Conservation (phyloP, 2,797 vertebrate genomes). For the Chlorospingus semifuscus region DNA sequence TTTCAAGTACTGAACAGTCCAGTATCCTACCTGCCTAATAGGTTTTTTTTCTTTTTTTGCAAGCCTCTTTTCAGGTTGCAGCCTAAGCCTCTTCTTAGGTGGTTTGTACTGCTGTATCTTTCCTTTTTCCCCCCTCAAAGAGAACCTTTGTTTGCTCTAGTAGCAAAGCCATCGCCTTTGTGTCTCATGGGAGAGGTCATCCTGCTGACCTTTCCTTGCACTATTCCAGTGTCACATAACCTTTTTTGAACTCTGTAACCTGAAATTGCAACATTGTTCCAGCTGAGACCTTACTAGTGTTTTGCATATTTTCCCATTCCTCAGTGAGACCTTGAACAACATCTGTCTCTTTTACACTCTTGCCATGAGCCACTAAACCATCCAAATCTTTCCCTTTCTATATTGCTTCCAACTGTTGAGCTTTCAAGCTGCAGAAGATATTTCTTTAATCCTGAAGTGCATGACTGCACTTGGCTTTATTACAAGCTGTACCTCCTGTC, state of each 20-base stretch:
- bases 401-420: constrained; percentile 18
- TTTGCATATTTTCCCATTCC: background rate
- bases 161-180: background rate
- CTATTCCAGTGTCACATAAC: constrained; percentile 1
- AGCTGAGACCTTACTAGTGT: background rate
- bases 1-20: background rate
- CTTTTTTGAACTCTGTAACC: constrained; percentile 11
- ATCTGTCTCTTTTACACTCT: constrained; percentile 11
- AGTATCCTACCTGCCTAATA: background rate
- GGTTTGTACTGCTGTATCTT: background rate
- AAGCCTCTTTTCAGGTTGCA: background rate
- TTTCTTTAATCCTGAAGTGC: constrained; percentile 37
- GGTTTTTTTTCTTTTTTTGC: background rate
- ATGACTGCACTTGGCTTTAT: constrained; percentile 10
- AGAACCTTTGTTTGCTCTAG: background rate
- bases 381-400: background rate
- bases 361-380: constrained; percentile 5
- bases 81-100: background rate
- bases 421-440: background rate
- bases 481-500: background rate
- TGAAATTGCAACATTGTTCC: background rate
- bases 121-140: background rate
- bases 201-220: background rate
- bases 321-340: background rate
- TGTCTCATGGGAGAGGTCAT: constrained; percentile 3